Base-by-base conservation (phyloP, 1,140 invertebrate species). In the Drosophila nikananu region DNA sequence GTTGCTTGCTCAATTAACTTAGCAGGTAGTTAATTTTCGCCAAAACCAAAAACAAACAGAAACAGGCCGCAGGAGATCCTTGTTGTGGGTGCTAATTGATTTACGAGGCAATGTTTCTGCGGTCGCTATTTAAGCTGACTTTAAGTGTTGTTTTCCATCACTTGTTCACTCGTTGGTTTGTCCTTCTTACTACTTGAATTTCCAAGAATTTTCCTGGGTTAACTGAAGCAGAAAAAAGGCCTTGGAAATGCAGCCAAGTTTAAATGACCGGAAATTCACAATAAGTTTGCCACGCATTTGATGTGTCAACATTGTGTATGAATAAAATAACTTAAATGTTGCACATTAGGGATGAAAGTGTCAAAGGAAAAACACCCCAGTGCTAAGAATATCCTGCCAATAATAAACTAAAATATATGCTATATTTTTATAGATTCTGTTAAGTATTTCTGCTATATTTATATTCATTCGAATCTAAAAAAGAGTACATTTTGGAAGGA, bases 1-100 rank as follows among this genome's bases (percentile, higher is more conserved):
- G 67, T 82, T 89, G 87, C 73, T 87, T 87, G 89, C 83, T 91
- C 87, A 91, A 91, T 91, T 91, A 91, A 91, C 89, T 91, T 91
- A 89, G 83, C 89, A 91, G 87, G 87, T 91, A 91, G 87, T 91
- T 91, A 89, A 91, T 91, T 91, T 87, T 75, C 25, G 21, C 37
- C 42, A 68, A 72, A 62, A 68, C 62, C 84, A 84, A 19, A 32
- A 32, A 32, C 23, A 51, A 51, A 27, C 17, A 12, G n/a, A 19
- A 19, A 10, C 51, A 48, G 64, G 19, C 54, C 64, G 44, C 54
- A 60, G 55, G 46, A 70, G 32, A 37, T 73, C 37, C 65, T 68
- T 52, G 54, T 68, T 82, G 74, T 41, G 65, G 58, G 58, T 65
- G 65, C 81, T 89, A 89, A 90, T 89, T 89, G 86, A 89, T 90